Base-by-base conservation (phyloP, 1,140 invertebrate genomes). In the Pararge aegeria region DNA sequence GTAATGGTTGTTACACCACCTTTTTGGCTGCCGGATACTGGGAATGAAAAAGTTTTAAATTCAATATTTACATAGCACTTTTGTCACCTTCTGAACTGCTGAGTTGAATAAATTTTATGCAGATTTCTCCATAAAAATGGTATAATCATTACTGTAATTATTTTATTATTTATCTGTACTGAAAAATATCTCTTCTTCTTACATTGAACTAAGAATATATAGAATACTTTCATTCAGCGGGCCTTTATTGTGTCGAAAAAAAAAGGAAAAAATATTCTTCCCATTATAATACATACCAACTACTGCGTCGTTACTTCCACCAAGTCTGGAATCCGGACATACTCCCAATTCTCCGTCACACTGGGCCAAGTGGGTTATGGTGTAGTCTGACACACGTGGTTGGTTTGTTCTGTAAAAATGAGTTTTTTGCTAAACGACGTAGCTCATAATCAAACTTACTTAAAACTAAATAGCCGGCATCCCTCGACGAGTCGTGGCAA, bases 301-400 rank as follows among this genome's bases (percentile, higher is more conserved):
- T 10, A 93, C 90, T 0, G 93, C 95, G 77, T 97, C 96, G 74
- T 97, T 95, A 53, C 92, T 92, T 0, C 96, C 96, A 0, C 96
- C 95, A 0, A 98, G 90, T 20, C 95, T 90, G 34, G 93, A 92
- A 75, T 98, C 97, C 0, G 96, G 96, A 75, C 97, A 98, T 3
- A 97, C 96, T 0, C 97, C 97, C 12, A 91, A 92, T 55, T 93
- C 93, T 0, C 96, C 95, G 75, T 96, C 95, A 72, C 95, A 96
- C 75, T 97, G 96, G 5, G 95, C 93, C n/a, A 94, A 91, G 42
- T 95, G 94, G 0, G 95, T 95, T 78, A 97, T 94, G 65, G 94
- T 96, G 80, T 98, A 98, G 87, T 98, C 97, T 6, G 94, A 93
- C 2, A 95, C 96, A 21, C 93, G 92, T 58, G 96, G 97, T 16